Evolutionary conservation across 2,888 invertebrate species (phyloP).

Genomic region (Sinodicranocentrus sp.): DNA sequence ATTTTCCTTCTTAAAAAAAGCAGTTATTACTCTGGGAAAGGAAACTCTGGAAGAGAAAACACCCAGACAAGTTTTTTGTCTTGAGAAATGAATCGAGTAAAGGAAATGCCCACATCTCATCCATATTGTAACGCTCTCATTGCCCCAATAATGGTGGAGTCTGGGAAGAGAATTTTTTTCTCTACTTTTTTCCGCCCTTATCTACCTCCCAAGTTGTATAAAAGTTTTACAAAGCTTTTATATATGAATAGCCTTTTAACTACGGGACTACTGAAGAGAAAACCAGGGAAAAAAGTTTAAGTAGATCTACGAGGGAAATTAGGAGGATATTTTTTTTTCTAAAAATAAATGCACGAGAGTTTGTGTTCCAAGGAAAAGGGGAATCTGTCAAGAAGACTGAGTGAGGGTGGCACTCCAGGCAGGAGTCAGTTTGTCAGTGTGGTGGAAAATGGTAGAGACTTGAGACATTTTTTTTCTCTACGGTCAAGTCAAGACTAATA

Average conservation of each 20-base stretch:
- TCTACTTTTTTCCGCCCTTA: background rate
- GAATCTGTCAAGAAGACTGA: slow-evolving; percentile 9
- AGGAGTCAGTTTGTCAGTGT: slow-evolving; percentile 11
- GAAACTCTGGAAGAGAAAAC: background rate
- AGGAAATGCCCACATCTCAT: slow-evolving; percentile 17
- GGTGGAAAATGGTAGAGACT: no score
- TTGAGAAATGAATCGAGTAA: no score
- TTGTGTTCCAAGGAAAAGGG: background rate
- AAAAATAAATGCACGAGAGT: background rate
- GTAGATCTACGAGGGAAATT: background rate
- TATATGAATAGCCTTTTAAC: background rate
- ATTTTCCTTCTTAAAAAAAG: background rate
- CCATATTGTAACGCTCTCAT: slow-evolving; percentile 26
- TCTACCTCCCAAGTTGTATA: background rate
- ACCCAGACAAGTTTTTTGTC: background rate
- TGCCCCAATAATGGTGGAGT: slow-evolving; percentile 26
- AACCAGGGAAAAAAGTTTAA: background rate
- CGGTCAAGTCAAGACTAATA: slow-evolving; percentile 15
- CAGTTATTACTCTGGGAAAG: background rate
- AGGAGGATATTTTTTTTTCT: background rate
- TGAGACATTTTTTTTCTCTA: background rate
- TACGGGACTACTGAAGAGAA: background rate
- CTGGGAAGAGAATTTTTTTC: background rate
- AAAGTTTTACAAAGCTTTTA: background rate
- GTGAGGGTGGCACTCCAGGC: background rate